Percentiles rank a stretch among this genome's conserved stretches.
Conservation (phyloP, 2,113 vertebrate genomes). For the Nothobranchius furzeri region DNA sequence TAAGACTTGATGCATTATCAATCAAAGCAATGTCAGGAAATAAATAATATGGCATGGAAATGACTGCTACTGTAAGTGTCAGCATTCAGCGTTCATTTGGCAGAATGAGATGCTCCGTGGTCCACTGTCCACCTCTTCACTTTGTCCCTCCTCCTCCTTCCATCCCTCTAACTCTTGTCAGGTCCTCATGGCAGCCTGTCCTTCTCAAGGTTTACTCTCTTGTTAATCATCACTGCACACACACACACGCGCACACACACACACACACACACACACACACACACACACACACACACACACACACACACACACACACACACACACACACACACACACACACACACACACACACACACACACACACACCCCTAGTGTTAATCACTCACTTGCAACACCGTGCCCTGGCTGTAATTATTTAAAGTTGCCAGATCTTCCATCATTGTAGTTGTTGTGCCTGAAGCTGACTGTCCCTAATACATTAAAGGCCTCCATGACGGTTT, state of each 20-base stretch:
- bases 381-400: slow-evolving; percentile 38
- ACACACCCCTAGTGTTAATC: slow-evolving; percentile 22
- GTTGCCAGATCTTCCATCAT: slow-evolving; percentile 53
- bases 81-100: slow-evolving; percentile 53
- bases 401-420: slow-evolving; percentile 63
- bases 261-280: slow-evolving; percentile 1
- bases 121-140: slow-evolving; percentile 33
- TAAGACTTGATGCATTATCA: slow-evolving; percentile 48
- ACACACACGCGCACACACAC: slow-evolving; percentile 7
- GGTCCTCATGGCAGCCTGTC: slow-evolving; percentile 52
- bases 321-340: slow-evolving; percentile 1
- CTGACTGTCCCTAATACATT: slow-evolving; percentile 43
- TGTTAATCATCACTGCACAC: slow-evolving; percentile 58
- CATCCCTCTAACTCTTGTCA: slow-evolving; percentile 36
- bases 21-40: slow-evolving; percentile 45
- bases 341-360: no score
- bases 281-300: no score
- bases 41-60: slow-evolving; percentile 51
- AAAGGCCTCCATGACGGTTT: no score
- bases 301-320: not conserved
- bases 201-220: slow-evolving; percentile 61
- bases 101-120: slow-evolving; percentile 33
- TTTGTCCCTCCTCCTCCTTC: slow-evolving; percentile 25
- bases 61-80: slow-evolving; percentile 55
- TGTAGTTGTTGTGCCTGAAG: slow-evolving; percentile 56